Evolutionary conservation across 2,888 invertebrate genomes (phyloP).

Genomic region (Diploptera punctata): DNA sequence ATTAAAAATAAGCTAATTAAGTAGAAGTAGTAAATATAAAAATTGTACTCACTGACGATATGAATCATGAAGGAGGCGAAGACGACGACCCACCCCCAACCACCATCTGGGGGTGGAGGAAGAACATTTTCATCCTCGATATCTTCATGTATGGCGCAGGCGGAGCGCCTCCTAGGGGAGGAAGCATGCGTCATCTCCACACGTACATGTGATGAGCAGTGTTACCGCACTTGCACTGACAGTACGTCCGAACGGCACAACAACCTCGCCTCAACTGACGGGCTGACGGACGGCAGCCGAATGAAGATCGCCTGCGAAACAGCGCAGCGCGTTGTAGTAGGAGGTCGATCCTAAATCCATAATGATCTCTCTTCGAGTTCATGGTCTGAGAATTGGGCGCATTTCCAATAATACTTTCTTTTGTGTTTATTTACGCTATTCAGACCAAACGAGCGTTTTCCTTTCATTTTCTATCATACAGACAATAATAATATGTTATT

Average conservation of each 20-base stretch:
- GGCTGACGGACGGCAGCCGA: neutral
- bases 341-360: too few relatives aligned
- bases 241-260: neutral
- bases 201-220: neutral
- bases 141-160: conserved; percentile 18
- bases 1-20: too few relatives aligned
- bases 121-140: neutral
- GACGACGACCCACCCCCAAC: conserved; percentile 96
- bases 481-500: too few relatives aligned
- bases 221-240: neutral
- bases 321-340: neutral
- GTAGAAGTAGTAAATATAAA: too few relatives aligned
- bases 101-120: conserved; percentile 81
- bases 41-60: conserved; percentile 86
- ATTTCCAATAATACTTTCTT: too few relatives aligned
- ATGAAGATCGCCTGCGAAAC: neutral
- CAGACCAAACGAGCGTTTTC: too few relatives aligned
- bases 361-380: too few relatives aligned
- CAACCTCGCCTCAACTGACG: conserved; percentile 4
- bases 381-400: too few relatives aligned
- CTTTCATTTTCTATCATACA: too few relatives aligned
- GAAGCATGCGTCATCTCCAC: conserved; percentile 40
- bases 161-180: conserved; percentile 26
- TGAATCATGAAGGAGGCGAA: conserved; percentile 97
- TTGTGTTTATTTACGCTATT: too few relatives aligned